A percentile compares a stretch with the other conserved stretches of the same genome.
Conservation (phyloP, 2,113 vertebrate species). For the Oryctolagus cuniculus region DNA sequence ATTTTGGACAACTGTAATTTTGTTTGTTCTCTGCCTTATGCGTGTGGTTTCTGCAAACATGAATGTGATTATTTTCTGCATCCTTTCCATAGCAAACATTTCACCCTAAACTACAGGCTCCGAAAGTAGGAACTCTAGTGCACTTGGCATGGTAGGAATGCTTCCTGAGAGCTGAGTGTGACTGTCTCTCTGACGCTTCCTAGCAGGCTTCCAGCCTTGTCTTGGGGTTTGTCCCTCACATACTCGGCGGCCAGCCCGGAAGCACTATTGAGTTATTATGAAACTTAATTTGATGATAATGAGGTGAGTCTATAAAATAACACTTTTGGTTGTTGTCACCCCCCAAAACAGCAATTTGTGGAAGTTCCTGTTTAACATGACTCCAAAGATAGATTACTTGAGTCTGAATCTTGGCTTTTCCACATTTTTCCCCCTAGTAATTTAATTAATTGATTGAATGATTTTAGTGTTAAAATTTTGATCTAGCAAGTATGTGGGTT, state of each 20-base stretch:
- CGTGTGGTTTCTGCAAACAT: conserved; percentile 76
- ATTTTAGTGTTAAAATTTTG: conserved; percentile 28
- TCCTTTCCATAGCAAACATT: conserved; percentile 68
- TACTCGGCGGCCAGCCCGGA: not conserved
- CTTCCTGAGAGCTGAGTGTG: not conserved
- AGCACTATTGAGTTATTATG: not conserved
- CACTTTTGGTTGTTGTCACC: conserved; percentile 27
- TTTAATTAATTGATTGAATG: not conserved
- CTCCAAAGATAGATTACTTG: not conserved
- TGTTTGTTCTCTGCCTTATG: conserved; percentile 75
- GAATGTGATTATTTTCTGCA: conserved; percentile 74
- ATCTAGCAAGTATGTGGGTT: not conserved
- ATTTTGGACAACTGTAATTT: conserved; percentile 82
- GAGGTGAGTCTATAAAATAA: not conserved
- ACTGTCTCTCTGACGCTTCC: not conserved
- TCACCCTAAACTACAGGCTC: conserved; percentile 56
- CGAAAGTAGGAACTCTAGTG: conserved; percentile 16
- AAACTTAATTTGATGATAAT: conserved; percentile 63
- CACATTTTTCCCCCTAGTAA: not conserved
- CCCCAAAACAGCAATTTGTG: conserved; percentile 59
- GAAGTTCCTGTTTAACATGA: not conserved
- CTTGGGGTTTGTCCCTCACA: not conserved
- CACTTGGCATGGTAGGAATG: not conserved
- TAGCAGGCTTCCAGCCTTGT: not conserved
- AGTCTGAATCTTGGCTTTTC: not conserved